phyloP scores from a whole-genome alignment of 1,140 invertebrate species.

The Coelopa frigida region DNA sequence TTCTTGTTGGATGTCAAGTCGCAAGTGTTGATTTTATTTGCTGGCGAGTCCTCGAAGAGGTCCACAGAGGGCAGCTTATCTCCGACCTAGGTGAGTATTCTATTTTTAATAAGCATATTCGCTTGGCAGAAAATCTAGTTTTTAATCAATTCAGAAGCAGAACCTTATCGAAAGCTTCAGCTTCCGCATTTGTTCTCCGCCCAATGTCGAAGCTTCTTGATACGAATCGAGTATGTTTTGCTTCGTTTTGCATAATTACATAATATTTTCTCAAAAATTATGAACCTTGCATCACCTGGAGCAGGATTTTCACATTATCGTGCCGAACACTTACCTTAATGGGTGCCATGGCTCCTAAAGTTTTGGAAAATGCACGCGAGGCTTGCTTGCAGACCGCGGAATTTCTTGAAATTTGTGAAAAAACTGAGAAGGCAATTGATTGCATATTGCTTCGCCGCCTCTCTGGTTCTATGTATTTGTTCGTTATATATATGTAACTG shows the following conservation, averaged over 20 bases:
- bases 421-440: too few species aligned
- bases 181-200: conserved; percentile 4
- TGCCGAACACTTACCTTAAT: conserved; percentile 26
- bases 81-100: conserved; percentile 79
- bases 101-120: neutral
- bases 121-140: conserved; percentile 1
- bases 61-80: conserved; percentile 72
- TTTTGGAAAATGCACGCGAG: conserved; percentile 11
- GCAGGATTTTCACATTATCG: too few species aligned
- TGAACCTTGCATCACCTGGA: too few species aligned
- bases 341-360: conserved; percentile 18
- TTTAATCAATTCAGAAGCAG: neutral
- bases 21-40: conserved; percentile 74
- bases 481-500: too few species aligned
- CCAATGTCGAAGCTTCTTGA: too few species aligned
- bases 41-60: conserved; percentile 76
- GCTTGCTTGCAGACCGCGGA: neutral
- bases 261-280: too few species aligned
- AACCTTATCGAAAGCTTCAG: neutral
- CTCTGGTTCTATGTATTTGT: too few species aligned
- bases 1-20: conserved; percentile 72
- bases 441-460: too few species aligned
- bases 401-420: too few species aligned
- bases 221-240: too few species aligned
- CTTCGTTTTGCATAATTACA: too few species aligned